Evolutionary conservation across 2,113 vertebrate species (phyloP), one percentile per base, ranked within the genome.

Genomic region (Antigone vipio): DNA sequence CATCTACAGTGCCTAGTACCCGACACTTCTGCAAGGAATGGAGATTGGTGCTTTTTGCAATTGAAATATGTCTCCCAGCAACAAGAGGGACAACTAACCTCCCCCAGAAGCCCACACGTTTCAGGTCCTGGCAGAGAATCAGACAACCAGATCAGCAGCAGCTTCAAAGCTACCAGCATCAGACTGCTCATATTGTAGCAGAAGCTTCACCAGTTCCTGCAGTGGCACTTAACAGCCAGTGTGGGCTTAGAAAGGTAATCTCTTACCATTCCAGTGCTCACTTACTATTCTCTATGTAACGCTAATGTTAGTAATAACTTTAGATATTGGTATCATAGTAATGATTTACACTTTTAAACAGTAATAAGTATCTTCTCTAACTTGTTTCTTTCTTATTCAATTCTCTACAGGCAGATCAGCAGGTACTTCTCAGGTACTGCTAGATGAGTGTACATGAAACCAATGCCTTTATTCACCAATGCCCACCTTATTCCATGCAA

Each of bases 11-110:
- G 89, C 92, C 71, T 91, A 68, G 87, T 79, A 88, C 84, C 87
- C 58, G 1, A 75, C 91, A 87, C 80, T 96, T 85, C 69, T 92
- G 88, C 96, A 95, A 81, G 73, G 88, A 95, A 95, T 38, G 94
- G 86, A 93, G 91, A 97, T 69, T 79, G 71, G 73, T 97, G 89
- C 77, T 92, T 95, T 95, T 94, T 97, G 95, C 94, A 96, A 93
- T 89, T 95, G 92, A 95, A 97, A 94, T 96, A 72, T 86, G 86
- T 96, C 97, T 96, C 96, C 96, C 95, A 95, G 95, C 96, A 97
- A 96, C 95, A 82, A 97, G 92, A 96, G 84, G 96, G 95, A 95
- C 95, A 95, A 95, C 93, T 95, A 58, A 76, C 94, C 91, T 96
- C 96, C 94, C 74, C 50, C 94, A 87, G 58, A 94, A 93, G 60